Conservation (phyloP, 2,888 invertebrate species). For the Zaprionus bogoriensis region DNA sequence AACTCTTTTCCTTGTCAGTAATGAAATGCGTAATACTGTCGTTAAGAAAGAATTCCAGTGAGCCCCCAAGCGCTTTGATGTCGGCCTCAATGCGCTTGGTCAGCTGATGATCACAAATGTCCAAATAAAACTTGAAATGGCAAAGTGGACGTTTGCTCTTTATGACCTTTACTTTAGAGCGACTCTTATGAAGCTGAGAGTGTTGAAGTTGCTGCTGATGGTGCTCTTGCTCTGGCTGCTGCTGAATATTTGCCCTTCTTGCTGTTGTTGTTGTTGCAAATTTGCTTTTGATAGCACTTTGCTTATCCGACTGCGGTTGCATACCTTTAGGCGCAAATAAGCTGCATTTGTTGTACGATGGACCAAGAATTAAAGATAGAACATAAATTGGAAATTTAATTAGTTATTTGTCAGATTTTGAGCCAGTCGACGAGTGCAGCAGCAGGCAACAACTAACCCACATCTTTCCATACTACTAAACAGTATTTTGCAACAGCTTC, state of each 20-base stretch:
- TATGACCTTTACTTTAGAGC: slow-evolving; percentile 79
- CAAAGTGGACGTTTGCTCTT: slow-evolving; percentile 85
- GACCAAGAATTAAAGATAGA: slow-evolving; percentile 59
- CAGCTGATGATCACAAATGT: slow-evolving; percentile 88
- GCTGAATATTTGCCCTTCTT: slow-evolving; percentile 47
- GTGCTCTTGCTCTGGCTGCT: slow-evolving; percentile 57
- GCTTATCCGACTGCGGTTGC: slow-evolving; percentile 83
- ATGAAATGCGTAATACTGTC: slow-evolving; percentile 82
- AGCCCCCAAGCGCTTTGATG: slow-evolving; percentile 88
- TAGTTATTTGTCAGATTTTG: slow-evolving; percentile 6
- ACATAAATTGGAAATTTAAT: slow-evolving; percentile 32
- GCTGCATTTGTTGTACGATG: slow-evolving; percentile 59
- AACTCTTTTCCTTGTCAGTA: slow-evolving; percentile 76
- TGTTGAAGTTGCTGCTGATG: slow-evolving; percentile 64
- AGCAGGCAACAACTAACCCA: slow-evolving; percentile 40
- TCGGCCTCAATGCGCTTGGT: slow-evolving; percentile 87
- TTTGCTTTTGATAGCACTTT: slow-evolving; percentile 80
- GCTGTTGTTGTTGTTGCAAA: slow-evolving; percentile 70
- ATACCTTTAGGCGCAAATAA: slow-evolving; percentile 82
- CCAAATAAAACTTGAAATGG: slow-evolving; percentile 89
- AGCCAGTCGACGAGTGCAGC: slow-evolving; percentile 18
- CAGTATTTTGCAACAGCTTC: no score
- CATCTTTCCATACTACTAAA: no score
- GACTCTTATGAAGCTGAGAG: slow-evolving; percentile 22
- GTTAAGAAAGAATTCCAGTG: slow-evolving; percentile 81